Conservation (phyloP, 2,113 vertebrate species). For the Poeciliopsis occidentalis region DNA sequence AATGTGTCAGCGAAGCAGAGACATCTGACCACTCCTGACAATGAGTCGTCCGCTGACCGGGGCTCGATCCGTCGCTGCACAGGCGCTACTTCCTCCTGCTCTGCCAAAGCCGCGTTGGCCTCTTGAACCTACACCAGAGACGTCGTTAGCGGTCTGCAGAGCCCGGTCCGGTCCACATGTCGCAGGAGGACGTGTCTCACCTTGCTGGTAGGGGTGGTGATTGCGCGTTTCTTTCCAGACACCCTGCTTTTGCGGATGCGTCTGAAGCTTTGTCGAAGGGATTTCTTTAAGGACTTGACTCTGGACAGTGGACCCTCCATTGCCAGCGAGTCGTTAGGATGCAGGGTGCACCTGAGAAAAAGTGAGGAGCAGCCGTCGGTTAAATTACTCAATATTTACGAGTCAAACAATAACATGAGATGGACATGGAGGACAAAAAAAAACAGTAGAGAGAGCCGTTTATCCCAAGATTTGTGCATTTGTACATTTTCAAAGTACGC, state of each 20-base stretch:
- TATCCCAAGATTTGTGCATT: too few species aligned
- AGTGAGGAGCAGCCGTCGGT: not conserved
- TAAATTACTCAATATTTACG: too few species aligned
- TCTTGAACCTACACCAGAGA: conserved; percentile 84
- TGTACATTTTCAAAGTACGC: too few species aligned
- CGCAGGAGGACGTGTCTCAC: conserved; percentile 57
- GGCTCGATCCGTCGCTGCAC: conserved; percentile 95
- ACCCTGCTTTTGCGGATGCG: conserved; percentile 96
- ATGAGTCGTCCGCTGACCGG: conserved; percentile 91
- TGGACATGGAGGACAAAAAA: too few species aligned
- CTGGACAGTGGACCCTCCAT: conserved; percentile 97
- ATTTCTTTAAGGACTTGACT: conserved; percentile 97
- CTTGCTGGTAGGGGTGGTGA: conserved; percentile 88
- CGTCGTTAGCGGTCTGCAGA: not conserved
- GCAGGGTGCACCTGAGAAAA: conserved; percentile 89
- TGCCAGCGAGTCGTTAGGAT: conserved; percentile 94
- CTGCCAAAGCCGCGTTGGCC: conserved; percentile 90
- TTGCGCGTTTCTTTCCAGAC: conserved; percentile 90
- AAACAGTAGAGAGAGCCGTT: not conserved
- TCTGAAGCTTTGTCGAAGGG: conserved; percentile 93
- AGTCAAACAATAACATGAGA: too few species aligned
- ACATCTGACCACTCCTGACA: conserved; percentile 94
- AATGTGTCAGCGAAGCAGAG: conserved; percentile 97
- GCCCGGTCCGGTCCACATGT: too few species aligned
- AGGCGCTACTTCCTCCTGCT: conserved; percentile 92